These are phyloP conservation scores for Erinaceus europaeus DNA, from an alignment of 2,113 vertebrate species.

Conservation along the genomic window DNA sequence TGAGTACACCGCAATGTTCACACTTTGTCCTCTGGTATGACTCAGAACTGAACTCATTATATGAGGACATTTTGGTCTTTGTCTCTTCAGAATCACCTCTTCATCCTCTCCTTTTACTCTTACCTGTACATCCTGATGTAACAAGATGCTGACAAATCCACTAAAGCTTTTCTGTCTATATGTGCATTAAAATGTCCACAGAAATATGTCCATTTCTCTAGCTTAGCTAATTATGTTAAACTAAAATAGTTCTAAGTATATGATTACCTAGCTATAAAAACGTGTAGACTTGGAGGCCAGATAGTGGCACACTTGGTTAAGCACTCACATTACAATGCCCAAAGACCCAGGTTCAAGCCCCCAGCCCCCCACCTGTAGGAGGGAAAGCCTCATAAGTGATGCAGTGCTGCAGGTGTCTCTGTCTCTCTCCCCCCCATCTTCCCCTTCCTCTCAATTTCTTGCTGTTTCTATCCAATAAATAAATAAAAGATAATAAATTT, in stretches of 20 bases:
- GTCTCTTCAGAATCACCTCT: not conserved
- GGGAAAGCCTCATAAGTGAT: too few relatives aligned
- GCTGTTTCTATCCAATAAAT: too few relatives aligned
- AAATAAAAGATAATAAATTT: too few relatives aligned
- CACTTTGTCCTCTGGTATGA: not conserved
- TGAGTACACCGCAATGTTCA: not conserved
- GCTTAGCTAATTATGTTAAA: not conserved
- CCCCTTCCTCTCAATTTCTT: too few relatives aligned
- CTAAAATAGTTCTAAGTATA: not conserved
- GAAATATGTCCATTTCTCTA: not conserved
- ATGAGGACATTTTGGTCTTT: not conserved
- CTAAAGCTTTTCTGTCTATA: not conserved
- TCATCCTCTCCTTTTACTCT: not conserved
- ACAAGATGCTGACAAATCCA: not conserved
- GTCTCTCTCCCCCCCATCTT: too few relatives aligned
- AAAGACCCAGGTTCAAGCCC: too few relatives aligned
- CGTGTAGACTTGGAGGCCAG: too few relatives aligned
- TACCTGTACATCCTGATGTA: not conserved
- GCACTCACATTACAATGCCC: too few relatives aligned
- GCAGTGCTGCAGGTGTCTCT: too few relatives aligned
- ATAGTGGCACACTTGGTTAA: too few relatives aligned
- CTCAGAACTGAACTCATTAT: not conserved
- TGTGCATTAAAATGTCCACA: not conserved
- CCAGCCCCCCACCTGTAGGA: too few relatives aligned
- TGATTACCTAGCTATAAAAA: constrained; percentile 20